phyloP scores from a whole-genome alignment of 1,140 invertebrate species.

The Theocolax elegans region DNA sequence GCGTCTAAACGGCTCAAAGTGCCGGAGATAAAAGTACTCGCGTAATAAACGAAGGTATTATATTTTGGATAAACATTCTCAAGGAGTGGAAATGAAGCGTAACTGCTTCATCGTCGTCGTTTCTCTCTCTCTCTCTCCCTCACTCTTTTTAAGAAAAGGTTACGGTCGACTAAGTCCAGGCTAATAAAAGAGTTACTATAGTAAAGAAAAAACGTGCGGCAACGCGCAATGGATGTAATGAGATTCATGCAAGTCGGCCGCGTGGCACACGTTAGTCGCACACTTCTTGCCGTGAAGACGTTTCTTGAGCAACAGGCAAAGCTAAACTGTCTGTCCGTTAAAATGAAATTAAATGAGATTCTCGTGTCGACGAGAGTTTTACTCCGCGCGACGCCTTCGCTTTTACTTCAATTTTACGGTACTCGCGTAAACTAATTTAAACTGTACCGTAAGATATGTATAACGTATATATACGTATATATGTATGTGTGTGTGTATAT shows the following conservation, averaged over 20 bases:
- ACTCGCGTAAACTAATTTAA: constrained; percentile 28
- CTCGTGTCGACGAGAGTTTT: constrained; percentile 19
- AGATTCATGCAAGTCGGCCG: constrained; percentile 23
- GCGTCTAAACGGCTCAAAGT: too few species aligned
- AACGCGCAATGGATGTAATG: constrained; percentile 13
- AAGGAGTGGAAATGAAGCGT: neutral
- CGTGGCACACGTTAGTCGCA: neutral
- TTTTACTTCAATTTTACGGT: constrained; percentile 25
- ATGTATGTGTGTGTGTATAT: too few species aligned
- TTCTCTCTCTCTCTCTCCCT: neutral
- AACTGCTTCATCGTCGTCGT: neutral
- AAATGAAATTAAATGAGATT: constrained; percentile 40
- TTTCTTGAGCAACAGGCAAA: constrained; percentile 32
- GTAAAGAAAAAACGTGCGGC: neutral
- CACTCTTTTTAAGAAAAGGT: too few species aligned
- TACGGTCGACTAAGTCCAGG: neutral
- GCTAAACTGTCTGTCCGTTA: constrained; percentile 24
- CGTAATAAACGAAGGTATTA: neutral
- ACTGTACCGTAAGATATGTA: neutral
- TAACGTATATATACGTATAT: neutral
- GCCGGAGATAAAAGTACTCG: too few species aligned
- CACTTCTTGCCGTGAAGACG: neutral
- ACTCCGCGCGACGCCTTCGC: constrained; percentile 8
- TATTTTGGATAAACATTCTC: neutral
- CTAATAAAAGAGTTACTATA: constrained; percentile 22